Evolutionary conservation across 2,113 vertebrate genomes (phyloP), one percentile per base, ranked within the genome.

Genomic region (Lophochroa leadbeateri): DNA sequence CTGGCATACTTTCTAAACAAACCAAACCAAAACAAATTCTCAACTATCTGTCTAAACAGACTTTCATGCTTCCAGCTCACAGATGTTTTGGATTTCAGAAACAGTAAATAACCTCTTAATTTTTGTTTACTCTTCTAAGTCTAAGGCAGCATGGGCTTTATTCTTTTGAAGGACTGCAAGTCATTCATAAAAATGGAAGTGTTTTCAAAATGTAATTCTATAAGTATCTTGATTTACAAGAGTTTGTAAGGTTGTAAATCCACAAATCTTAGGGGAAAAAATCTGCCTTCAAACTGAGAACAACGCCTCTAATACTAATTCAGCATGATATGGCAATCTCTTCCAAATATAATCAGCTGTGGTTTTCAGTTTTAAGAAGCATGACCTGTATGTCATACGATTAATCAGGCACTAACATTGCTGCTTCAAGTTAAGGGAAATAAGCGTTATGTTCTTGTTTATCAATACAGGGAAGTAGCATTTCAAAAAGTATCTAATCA

Each of bases 341-440:
- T 72, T 77, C 58, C 80, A 90, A 88, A 88, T 63, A 75, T 17
- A 92, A 95, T 94, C 37, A 95, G 83, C 63, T 33, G 27, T 79
- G 83, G 75, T 60, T 96, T 91, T 96, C 86, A 75, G 9, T 94
- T 89, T 95, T 94, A 96, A 97, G 87, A 94, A 92, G 68, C 58
- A 41, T 49, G 83, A 91, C 77, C 68, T 85, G 39, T 49, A 76
- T 92, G 81, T 88, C 93, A 87, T 50, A 91, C 78, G 93, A 94
- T 96, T 97, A 96, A 97, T 96, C 94, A 93, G 89, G 87, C 58
- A 89, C 96, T 92, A 96, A 95, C 61, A 84, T 4, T 90, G 39
- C 71, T 90, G 74, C 70, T 84, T 94, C 88, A 76, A 68, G 58
- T 78, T 93, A 94, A 91, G 77, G 65, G 39, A 85, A 77, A 89